phyloP scores from a whole-genome alignment of 2,113 vertebrate species.

The Cheirogaleus medius region DNA sequence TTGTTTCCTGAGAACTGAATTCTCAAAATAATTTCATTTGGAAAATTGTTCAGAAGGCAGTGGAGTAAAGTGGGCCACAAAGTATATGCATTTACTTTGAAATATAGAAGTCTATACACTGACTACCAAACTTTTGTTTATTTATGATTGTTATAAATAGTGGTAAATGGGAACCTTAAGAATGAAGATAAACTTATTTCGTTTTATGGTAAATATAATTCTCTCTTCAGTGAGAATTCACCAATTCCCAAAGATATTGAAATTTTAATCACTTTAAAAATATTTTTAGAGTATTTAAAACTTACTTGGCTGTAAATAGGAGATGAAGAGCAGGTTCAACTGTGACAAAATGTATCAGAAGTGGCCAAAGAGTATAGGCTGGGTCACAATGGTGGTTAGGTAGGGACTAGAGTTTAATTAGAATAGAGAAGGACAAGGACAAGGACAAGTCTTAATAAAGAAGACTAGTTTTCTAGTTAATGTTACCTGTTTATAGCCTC shows the following conservation, averaged over 20 bases:
- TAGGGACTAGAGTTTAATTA: too few species aligned
- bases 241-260: neutral
- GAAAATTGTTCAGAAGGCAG: neutral
- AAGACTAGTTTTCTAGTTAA: neutral
- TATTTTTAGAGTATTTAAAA: neutral
- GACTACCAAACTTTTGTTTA: neutral
- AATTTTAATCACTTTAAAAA: neutral
- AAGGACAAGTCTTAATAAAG: neutral
- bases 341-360: neutral
- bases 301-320: neutral
- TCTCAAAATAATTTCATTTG: neutral
- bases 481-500: neutral
- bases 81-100: neutral
- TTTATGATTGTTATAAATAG: neutral
- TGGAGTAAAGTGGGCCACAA: neutral
- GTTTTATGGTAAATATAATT: neutral
- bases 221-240: neutral
- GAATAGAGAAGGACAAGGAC: neutral
- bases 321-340: neutral
- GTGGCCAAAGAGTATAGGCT: neutral
- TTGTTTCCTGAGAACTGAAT: neutral
- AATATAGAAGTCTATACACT: neutral
- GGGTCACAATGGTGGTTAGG: neutral
- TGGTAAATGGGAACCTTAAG: neutral
- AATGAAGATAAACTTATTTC: neutral